Conservation (phyloP, 2,797 vertebrate species). For the Aphelocoma californica region DNA sequence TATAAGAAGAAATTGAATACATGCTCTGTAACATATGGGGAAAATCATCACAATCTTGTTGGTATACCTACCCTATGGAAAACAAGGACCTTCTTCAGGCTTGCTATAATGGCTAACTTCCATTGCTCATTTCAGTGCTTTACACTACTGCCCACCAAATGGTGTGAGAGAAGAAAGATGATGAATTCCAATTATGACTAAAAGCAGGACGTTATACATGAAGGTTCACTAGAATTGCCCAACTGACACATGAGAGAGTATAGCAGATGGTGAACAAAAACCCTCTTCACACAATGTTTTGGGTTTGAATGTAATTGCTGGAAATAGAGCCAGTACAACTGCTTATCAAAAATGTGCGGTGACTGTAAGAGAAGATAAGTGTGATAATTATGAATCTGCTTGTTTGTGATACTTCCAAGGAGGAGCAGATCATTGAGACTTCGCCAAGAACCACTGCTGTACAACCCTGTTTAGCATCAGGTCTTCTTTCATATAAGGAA, state of each 20-base stretch:
- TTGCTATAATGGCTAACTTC: neutral
- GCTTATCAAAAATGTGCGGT: conserved; percentile 29
- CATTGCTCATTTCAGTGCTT: neutral
- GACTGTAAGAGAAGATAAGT: conserved; percentile 27
- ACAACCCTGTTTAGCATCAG: neutral
- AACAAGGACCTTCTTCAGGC: neutral
- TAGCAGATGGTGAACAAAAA: neutral
- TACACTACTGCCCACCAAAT: neutral
- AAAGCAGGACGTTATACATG: neutral
- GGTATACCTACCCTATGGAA: neutral
- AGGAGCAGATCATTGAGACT: conserved; percentile 18
- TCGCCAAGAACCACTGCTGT: neutral
- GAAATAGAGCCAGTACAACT: conserved; percentile 29
- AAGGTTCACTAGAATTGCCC: neutral
- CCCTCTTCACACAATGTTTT: neutral
- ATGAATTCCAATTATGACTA: neutral
- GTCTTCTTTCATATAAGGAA: neutral
- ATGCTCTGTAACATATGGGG: neutral
- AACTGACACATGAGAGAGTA: neutral
- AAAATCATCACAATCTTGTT: neutral
- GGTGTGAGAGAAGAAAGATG: neutral
- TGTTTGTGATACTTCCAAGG: conserved; percentile 41
- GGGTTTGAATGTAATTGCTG: neutral
- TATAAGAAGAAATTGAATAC: neutral
- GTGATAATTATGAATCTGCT: conserved; percentile 20